These are phyloP conservation scores for Hippopotamyrus pictus DNA, from an alignment of 2,797 vertebrate species.

Conservation along the genomic window DNA sequence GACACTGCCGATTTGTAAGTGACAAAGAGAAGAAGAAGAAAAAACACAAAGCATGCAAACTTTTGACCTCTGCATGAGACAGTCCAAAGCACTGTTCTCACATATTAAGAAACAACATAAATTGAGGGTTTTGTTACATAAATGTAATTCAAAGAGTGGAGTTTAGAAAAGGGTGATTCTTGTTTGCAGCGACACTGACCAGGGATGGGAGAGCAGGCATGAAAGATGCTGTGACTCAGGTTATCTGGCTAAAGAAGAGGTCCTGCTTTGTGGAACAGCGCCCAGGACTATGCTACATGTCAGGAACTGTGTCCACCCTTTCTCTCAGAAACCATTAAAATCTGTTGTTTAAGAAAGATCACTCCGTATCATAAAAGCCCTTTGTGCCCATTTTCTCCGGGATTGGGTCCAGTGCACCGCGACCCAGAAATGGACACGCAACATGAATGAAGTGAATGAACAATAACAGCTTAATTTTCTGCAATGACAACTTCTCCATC, in stretches of 20 bases:
- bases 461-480: neutral
- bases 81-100: neutral
- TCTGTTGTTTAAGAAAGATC: neutral
- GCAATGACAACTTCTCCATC: neutral
- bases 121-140: neutral
- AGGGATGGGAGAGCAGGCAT: neutral
- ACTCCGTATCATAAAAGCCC: neutral
- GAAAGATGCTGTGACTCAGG: neutral
- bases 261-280: neutral
- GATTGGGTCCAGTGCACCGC: neutral
- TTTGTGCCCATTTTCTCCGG: neutral
- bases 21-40: neutral
- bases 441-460: neutral
- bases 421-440: neutral
- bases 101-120: neutral
- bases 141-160: neutral
- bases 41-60: neutral
- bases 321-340: neutral
- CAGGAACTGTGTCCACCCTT: neutral
- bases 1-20: neutral
- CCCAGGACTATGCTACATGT: neutral
- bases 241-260: neutral
- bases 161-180: neutral
- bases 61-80: neutral
- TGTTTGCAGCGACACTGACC: neutral